These are phyloP conservation scores for Aptenodytes patagonicus DNA, from an alignment of 2,113 vertebrate genomes.

Conservation along the genomic window DNA sequence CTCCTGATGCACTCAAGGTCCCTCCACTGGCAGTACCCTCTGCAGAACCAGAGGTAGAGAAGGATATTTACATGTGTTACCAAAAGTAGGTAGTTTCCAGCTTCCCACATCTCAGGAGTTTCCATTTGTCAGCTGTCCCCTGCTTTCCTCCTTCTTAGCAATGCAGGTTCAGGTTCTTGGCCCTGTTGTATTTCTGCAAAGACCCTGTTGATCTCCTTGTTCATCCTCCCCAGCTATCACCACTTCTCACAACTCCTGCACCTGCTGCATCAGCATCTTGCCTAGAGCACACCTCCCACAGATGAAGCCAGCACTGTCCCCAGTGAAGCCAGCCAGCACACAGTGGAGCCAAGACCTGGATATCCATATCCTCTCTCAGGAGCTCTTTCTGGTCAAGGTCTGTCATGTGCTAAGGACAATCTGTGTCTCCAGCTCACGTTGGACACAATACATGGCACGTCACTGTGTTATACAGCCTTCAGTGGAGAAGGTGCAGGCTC, in stretches of 20 bases:
- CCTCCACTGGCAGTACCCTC: not conserved
- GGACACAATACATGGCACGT: not conserved
- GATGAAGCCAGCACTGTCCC: not conserved
- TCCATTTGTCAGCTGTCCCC: not conserved
- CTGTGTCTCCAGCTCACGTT: not conserved
- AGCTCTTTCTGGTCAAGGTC: not conserved
- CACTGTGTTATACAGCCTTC: not conserved
- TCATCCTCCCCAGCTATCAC: accelerated
- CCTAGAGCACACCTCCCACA: not conserved
- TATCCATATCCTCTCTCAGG: not conserved
- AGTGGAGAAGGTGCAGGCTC: not conserved
- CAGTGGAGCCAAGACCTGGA: not conserved
- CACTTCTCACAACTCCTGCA: not conserved
- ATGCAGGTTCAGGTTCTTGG: not conserved
- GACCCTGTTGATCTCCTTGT: accelerated
- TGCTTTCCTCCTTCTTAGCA: not conserved
- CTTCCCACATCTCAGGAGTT: not conserved
- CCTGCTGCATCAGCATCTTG: not conserved
- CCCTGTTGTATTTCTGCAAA: not conserved
- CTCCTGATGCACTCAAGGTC: not conserved
- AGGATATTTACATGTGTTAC: not conserved
- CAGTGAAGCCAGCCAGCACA: not conserved
- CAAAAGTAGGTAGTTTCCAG: not conserved
- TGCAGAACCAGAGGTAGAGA: not conserved
- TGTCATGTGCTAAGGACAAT: not conserved